These are phyloP conservation scores for Drosophila truncata DNA, from an alignment of 1,140 invertebrate genomes.

Conservation along the genomic window DNA sequence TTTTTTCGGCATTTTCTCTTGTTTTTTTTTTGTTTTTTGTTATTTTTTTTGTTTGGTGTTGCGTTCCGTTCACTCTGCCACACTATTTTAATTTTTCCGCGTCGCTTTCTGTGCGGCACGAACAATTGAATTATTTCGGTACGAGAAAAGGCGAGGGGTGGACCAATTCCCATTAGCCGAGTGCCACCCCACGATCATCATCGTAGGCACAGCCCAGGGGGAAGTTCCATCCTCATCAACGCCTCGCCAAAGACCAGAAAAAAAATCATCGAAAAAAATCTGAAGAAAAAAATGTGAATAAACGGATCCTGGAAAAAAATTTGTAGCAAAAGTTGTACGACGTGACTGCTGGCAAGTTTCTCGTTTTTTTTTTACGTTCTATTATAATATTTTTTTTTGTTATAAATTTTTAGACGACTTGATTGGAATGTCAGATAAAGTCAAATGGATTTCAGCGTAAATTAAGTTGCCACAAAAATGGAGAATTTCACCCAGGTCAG, in stretches of 20 bases:
- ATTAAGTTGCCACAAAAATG: slow-evolving; percentile 78
- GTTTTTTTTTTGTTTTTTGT: slow-evolving; percentile 26
- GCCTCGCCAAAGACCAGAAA: slow-evolving; percentile 34
- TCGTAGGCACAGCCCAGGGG: slow-evolving; percentile 14
- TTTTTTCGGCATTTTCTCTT: slow-evolving; percentile 50
- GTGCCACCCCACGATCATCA: slow-evolving; percentile 73
- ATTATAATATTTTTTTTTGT: slow-evolving; percentile 61
- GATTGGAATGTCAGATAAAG: slow-evolving; percentile 85
- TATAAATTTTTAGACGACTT: slow-evolving; percentile 79
- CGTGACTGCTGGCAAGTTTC: slow-evolving; percentile 70
- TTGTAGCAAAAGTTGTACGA: slow-evolving; percentile 81
- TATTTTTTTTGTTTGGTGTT: slow-evolving; percentile 47
- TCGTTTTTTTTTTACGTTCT: slow-evolving; percentile 47
- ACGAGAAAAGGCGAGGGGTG: slow-evolving; percentile 72
- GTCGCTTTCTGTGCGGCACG: slow-evolving; percentile 70
- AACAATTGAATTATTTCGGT: slow-evolving; percentile 85
- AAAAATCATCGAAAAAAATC: slow-evolving; percentile 38
- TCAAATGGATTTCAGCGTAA: slow-evolving; percentile 84
- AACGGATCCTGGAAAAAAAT: slow-evolving; percentile 68
- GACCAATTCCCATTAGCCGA: slow-evolving; percentile 64
- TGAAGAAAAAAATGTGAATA: slow-evolving; percentile 41
- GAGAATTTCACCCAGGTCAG: slow-evolving; percentile 55
- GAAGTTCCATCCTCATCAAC: slow-evolving; percentile 48
- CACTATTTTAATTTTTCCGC: slow-evolving; percentile 81
- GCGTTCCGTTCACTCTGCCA: slow-evolving; percentile 54